These are phyloP conservation scores for Amphibalanus amphitrite DNA, from an alignment of 1,140 invertebrate genomes.

Conservation along the genomic window DNA sequence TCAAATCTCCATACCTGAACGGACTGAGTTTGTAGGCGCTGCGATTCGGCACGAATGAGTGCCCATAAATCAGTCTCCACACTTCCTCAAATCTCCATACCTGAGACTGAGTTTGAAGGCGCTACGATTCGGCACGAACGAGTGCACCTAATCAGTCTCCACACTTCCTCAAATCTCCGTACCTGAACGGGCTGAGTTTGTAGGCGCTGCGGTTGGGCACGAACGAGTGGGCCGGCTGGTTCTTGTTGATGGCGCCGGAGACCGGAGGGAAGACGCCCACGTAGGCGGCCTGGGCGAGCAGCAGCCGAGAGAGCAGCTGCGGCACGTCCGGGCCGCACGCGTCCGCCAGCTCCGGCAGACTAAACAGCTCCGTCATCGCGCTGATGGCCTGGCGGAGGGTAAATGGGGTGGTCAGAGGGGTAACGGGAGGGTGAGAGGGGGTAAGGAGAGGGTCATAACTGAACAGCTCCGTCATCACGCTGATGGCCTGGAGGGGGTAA, in stretches of 20 bases:
- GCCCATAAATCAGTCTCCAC: too few species aligned
- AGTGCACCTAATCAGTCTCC: too few species aligned
- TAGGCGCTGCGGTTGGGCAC: constrained; percentile 48
- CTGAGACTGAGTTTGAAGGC: constrained; percentile 44
- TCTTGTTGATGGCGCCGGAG: constrained; percentile 7
- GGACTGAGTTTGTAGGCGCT: constrained; percentile 50
- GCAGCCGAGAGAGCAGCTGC: constrained; percentile 41
- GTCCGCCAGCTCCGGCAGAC: not conserved
- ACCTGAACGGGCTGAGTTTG: constrained; percentile 40
- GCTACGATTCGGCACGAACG: too few species aligned
- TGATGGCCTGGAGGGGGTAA: not conserved
- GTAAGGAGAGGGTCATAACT: too few species aligned
- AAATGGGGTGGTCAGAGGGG: too few species aligned
- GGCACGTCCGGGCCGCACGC: constrained; percentile 23
- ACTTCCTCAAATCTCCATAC: too few species aligned
- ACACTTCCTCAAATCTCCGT: too few species aligned
- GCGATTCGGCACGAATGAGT: too few species aligned
- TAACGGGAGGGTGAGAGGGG: too few species aligned
- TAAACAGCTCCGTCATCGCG: not conserved
- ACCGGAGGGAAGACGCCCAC: constrained; percentile 41
- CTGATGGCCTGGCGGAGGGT: not conserved
- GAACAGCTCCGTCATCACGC: not conserved
- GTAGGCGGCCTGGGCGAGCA: constrained; percentile 42
- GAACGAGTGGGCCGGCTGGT: constrained; percentile 34
- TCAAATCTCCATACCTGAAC: constrained; percentile 16